Conservation (phyloP, 2,113 vertebrate genomes). For the Alligator mississippiensis region DNA sequence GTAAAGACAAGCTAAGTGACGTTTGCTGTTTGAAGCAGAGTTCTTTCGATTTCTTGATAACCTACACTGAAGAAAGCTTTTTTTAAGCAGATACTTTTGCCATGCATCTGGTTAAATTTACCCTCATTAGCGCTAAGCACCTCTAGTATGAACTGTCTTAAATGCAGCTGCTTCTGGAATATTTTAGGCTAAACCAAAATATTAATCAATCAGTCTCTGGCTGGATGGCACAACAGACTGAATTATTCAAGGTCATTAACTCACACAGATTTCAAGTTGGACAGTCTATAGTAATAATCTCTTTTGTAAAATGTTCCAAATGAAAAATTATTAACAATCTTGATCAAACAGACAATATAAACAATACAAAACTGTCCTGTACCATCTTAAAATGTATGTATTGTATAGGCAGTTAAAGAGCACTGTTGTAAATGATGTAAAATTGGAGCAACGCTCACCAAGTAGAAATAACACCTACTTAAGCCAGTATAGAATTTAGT, state of each 20-base stretch:
- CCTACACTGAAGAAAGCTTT: conserved; percentile 46
- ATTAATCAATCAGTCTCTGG: conserved; percentile 63
- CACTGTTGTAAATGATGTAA: background rate
- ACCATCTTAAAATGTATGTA: conserved; percentile 10
- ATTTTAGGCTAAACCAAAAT: conserved; percentile 47
- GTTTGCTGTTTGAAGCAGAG: conserved; percentile 53
- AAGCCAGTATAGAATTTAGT: background rate
- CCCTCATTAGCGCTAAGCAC: conserved; percentile 55
- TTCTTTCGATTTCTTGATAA: conserved; percentile 66
- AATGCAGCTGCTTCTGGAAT: conserved; percentile 43
- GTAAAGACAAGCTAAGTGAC: conserved; percentile 73
- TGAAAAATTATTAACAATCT: conserved; percentile 68
- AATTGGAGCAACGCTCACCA: background rate
- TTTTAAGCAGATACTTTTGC: conserved; percentile 52
- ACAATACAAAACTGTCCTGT: background rate
- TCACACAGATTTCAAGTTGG: conserved; percentile 60
- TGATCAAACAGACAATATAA: conserved; percentile 56
- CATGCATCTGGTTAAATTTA: conserved; percentile 56
- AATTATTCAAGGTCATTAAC: conserved; percentile 71
- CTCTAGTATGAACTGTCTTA: conserved; percentile 16
- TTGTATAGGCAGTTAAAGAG: conserved; percentile 41
- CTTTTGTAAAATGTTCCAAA: conserved; percentile 51
- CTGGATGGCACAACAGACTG: conserved; percentile 63
- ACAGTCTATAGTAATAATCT: conserved; percentile 51
- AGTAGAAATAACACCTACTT: conserved; percentile 44